Percentiles rank a stretch among this genome's conserved stretches.
Evolutionary conservation across 1,140 invertebrate genomes (phyloP).

Genomic region (Frieseomelitta varia): DNA sequence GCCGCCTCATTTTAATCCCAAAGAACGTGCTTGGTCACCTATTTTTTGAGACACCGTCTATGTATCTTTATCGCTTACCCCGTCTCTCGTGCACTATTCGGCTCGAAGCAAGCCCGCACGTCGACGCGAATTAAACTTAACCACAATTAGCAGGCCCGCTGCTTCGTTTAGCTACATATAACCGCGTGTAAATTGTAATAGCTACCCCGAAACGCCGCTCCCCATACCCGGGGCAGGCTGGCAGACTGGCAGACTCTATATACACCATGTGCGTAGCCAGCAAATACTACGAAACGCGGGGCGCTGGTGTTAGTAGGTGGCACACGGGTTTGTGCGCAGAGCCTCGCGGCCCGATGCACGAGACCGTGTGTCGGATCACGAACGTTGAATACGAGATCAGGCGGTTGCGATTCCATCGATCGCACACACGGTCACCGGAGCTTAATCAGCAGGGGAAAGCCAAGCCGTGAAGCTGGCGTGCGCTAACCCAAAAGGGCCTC

Average conservation of each 20-base stretch:
- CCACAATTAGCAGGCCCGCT: slow-evolving; percentile 69
- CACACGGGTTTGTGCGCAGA: not conserved
- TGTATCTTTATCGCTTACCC: not conserved
- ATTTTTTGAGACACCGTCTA: not conserved
- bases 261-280: not conserved
- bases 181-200: slow-evolving; percentile 71
- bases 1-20: not conserved
- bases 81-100: not conserved
- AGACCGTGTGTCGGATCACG: slow-evolving; percentile 32
- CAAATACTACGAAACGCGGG: not conserved
- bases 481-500: slow-evolving; percentile 36
- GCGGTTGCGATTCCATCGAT: slow-evolving; percentile 62
- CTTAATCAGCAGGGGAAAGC: slow-evolving; percentile 39
- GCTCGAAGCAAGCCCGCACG: slow-evolving; percentile 29
- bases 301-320: not conserved
- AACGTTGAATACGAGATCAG: slow-evolving; percentile 62
- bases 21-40: not conserved
- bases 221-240: no score
- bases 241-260: no score
- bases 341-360: slow-evolving; percentile 17
- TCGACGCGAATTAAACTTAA: slow-evolving; percentile 72
- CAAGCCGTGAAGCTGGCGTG: slow-evolving; percentile 35
- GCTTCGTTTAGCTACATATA: slow-evolving; percentile 64
- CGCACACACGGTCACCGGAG: slow-evolving; percentile 40
- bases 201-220: slow-evolving; percentile 41